These are phyloP conservation scores for Limnephilus auricula DNA, from an alignment of 2,888 invertebrate genomes.

Conservation along the genomic window DNA sequence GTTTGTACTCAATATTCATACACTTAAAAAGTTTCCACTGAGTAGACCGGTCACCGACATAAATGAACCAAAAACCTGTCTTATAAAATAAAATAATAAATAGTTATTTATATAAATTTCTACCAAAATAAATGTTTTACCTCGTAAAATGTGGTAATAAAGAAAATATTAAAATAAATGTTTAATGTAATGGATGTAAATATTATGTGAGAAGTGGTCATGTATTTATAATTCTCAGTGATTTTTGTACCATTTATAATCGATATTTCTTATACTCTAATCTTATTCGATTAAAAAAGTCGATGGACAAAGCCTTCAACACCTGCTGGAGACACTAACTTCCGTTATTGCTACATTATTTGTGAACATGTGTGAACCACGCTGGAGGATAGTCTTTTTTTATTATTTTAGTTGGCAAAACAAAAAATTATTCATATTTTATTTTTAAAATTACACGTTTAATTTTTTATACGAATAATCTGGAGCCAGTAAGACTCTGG, in stretches of 20 bases:
- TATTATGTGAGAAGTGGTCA: no score
- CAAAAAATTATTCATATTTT: no score
- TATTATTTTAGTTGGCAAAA: no score
- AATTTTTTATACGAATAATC: no score
- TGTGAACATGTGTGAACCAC: neutral
- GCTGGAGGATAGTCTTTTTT: no score
- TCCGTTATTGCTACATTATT: neutral
- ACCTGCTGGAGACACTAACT: neutral
- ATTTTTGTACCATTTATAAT: neutral
- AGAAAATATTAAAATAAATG: neutral
- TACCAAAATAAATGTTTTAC: neutral
- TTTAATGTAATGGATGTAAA: neutral
- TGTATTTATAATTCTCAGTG: no score
- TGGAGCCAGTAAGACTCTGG: no score
- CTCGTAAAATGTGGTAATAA: neutral
- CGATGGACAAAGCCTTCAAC: neutral
- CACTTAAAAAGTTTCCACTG: no score
- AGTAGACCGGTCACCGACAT: no score
- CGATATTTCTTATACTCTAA: neutral
- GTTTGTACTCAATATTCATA: no score
- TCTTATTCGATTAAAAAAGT: neutral
- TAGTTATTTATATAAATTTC: neutral
- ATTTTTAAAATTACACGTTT: no score
- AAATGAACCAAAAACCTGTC: neutral
- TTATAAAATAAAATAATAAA: neutral